These are phyloP conservation scores for Acrobasis repandana DNA, from an alignment of 2,888 invertebrate species.

Conservation along the genomic window DNA sequence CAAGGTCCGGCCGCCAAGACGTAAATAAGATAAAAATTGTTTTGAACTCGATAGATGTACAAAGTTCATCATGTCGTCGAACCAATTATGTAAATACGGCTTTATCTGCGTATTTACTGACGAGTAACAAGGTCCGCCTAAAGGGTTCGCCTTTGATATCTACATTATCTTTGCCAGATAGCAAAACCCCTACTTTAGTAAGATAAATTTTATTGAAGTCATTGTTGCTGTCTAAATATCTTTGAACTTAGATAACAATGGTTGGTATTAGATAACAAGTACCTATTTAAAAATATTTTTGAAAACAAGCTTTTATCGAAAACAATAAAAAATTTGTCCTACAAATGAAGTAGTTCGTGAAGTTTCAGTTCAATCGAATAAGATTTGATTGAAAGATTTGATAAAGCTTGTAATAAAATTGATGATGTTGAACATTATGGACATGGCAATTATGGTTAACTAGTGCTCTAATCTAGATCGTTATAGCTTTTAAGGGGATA, in stretches of 20 bases:
- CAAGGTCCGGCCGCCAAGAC: constrained; percentile 6
- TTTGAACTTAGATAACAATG: constrained; percentile 23
- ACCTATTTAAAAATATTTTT: too few relatives aligned
- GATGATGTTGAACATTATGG: too few relatives aligned
- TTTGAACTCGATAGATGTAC: constrained; percentile 19
- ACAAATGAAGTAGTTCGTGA: too few relatives aligned
- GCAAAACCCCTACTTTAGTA: neutral
- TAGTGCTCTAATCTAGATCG: too few relatives aligned
- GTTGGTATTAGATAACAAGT: too few relatives aligned
- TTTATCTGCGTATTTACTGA: constrained; percentile 10
- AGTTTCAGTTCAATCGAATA: too few relatives aligned
- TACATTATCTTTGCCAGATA: constrained; percentile 21
- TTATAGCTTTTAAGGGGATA: too few relatives aligned
- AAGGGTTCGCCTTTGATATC: constrained; percentile 34
- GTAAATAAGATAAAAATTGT: constrained; percentile 21
- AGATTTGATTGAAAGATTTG: too few relatives aligned
- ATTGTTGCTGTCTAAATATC: constrained; percentile 19
- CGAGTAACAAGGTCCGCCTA: neutral
- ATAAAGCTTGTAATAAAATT: too few relatives aligned
- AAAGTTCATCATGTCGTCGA: constrained; percentile 26
- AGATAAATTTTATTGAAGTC: neutral
- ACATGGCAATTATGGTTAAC: too few relatives aligned
- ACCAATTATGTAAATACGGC: constrained; percentile 12
- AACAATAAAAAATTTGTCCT: too few relatives aligned
- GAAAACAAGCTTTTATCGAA: too few relatives aligned